Evolutionary conservation across 2,113 vertebrate species (phyloP), one percentile per base, ranked within the genome.

Genomic region (Rafetus swinhoei): DNA sequence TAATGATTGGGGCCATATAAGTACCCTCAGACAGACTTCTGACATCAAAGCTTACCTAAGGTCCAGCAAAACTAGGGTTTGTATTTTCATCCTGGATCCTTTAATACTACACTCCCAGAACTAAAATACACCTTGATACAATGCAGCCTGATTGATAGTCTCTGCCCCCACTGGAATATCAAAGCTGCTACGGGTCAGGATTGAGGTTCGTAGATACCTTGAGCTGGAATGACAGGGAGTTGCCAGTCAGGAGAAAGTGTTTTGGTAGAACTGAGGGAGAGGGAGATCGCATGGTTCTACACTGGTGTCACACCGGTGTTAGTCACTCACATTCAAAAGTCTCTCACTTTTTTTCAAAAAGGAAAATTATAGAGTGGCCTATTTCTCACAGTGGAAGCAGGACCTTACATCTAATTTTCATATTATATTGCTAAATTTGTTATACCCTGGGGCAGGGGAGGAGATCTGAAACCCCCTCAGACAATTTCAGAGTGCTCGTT

Each of bases 381-480:
- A 1, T 0, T 3, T 11, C 18, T 27, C 72, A 81, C 1, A 54
- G 9, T 2, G 6, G 56, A 18, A 89, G 69, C 0, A 2, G 18
- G 19, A n/a, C 59, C 69, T 65, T 50, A 53, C 7, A 32, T 0
- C 0, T 9, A 32, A 53, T 0, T 0, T 50, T 85, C 32, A 77
- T 79, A 52, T 79, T 50, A 84, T 92, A 93, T n/a, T 16, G 5
- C 3, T 86, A 45, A 93, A 95, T 86, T 57, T 87, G 89, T 57
- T 0, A 0, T 3, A 1, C 35, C 18, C 14, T 86, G 35, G 2
- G 35, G 4, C 1, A n/a, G 54, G 1, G 21, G 1, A 69, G 65
- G 65, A n/a, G 32, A 16, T 19, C 32, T n/a, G 32, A 69, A 4
- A 79, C 50, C 53, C 53, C 22, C 21, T 76, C 77, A 86, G 13